A percentile compares a stretch with the other conserved stretches of the same genome.
phyloP scores from a whole-genome alignment of 1,140 invertebrate species.

The Heliconius hewitsoni region DNA sequence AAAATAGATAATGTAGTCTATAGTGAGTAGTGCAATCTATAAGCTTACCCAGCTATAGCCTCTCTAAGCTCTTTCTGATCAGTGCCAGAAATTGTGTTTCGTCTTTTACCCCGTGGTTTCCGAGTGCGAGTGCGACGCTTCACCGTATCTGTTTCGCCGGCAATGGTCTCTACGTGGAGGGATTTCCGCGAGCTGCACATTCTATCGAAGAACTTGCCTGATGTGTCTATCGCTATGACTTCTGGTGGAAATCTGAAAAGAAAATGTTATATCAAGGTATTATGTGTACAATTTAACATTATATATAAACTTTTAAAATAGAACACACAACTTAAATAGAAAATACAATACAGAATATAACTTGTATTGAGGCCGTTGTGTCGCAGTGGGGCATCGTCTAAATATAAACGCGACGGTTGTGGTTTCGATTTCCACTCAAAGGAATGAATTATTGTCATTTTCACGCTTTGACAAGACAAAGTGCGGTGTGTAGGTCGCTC shows the following conservation, averaged over 20 bases:
- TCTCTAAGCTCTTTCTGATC: conserved; percentile 92
- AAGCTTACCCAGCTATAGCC: conserved; percentile 88
- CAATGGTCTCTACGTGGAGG: conserved; percentile 83
- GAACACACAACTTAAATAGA: not conserved
- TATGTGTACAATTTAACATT: not conserved
- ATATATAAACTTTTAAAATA: not conserved
- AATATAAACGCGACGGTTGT: no score
- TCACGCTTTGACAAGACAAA: no score
- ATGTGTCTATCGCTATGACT: conserved; percentile 93
- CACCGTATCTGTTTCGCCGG: conserved; percentile 82
- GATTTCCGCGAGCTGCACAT: conserved; percentile 92
- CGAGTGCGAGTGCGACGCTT: conserved; percentile 87
- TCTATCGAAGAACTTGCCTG: conserved; percentile 91
- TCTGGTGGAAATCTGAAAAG: conserved; percentile 90
- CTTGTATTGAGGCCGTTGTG: no score
- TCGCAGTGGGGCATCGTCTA: no score
- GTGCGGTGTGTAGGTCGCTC: no score
- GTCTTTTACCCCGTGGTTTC: conserved; percentile 89
- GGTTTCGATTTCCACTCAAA: no score
- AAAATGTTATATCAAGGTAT: not conserved
- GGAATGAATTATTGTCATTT: no score
- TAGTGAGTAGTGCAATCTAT: conserved; percentile 46
- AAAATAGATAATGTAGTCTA: conserved; percentile 16
- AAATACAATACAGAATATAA: not conserved
- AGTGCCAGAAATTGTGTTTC: conserved; percentile 94